Percentiles rank a stretch among this genome's conserved stretches.
These are phyloP conservation scores for Cheumatopsyche charites DNA, from an alignment of 1,140 invertebrate species.

Conservation along the genomic window DNA sequence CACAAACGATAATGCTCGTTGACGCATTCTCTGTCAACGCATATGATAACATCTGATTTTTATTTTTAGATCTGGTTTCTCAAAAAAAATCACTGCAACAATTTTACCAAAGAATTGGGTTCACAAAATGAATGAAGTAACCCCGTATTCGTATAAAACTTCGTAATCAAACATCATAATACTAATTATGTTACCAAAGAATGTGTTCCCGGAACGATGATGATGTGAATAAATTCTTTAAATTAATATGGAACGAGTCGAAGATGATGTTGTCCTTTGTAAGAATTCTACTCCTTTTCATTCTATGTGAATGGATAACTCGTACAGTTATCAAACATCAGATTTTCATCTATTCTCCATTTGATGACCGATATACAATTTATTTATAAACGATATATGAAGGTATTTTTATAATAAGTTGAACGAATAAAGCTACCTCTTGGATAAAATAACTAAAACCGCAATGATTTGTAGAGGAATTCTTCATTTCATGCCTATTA, in stretches of 20 bases:
- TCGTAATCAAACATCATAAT: slow-evolving; percentile 9
- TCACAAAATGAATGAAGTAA: background rate
- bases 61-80: slow-evolving; percentile 1
- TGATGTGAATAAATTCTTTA: slow-evolving; percentile 38
- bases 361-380: slow-evolving; percentile 20
- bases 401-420: slow-evolving; percentile 17
- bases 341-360: slow-evolving; percentile 21
- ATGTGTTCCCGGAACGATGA: slow-evolving; percentile 36
- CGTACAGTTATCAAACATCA: background rate
- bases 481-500: slow-evolving; percentile 48
- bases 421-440: background rate
- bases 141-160: no score
- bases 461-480: slow-evolving; percentile 45
- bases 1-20: slow-evolving; percentile 3
- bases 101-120: background rate
- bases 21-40: slow-evolving; percentile 22
- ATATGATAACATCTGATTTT: slow-evolving; percentile 17
- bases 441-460: slow-evolving; percentile 42
- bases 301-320: slow-evolving; percentile 7
- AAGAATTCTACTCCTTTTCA: slow-evolving; percentile 34
- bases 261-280: slow-evolving; percentile 36
- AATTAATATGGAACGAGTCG: slow-evolving; percentile 36
- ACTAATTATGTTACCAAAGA: background rate
- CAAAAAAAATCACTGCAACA: slow-evolving; percentile 1
- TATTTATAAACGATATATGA: slow-evolving; percentile 7